Base-by-base conservation (phyloP, 2,113 vertebrate genomes). In the Gopherus evgoodei region DNA sequence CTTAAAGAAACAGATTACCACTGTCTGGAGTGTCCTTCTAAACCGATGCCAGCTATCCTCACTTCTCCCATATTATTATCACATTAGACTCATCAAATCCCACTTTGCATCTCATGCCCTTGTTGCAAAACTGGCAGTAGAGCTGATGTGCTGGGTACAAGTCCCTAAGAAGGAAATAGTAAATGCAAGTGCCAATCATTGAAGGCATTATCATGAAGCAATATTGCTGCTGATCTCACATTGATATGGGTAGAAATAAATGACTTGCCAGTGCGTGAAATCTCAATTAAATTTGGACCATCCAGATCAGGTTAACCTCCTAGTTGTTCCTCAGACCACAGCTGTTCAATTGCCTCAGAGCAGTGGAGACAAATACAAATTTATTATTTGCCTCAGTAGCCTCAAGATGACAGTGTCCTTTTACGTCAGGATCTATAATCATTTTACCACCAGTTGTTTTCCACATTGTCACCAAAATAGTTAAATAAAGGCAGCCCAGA, bases 191-290 rank as follows among this genome's bases (percentile, higher is more conserved):
- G 59, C 65, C 90, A 84, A 49, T 85, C 81, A 83, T 93, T 86
- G 44, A 4, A 38, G 50, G 57, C 81, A 80, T 87, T 69, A 82
- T 38, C 87, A 47, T 84, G 49, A 59, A 86, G 83, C 80, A 52
- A 31, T 75, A 91, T 86, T 94, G 81, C 84, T 79, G 50, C 5
- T 90, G 44, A 79, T 86, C 90, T 90, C 79, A 75, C 44, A 94
- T 38, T 72, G 17, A 3, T 44, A 3, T 38, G 7, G 44, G 52
- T 52, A 57, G 12, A 93, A 85, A 91, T 91, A 95, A 97, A 62
- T 81, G 53, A 13, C 49, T 38, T 56, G 84, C 65, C 69, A 53
- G 7, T 1, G 9, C 42, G 2, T 31, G 88, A 25, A 47, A n/a
- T 3, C 65, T 62, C 87, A 50, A 72, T n/a, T 38, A 81, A 76